These are phyloP conservation scores for Formica selysi DNA, from an alignment of 1,140 invertebrate genomes.

Conservation along the genomic window DNA sequence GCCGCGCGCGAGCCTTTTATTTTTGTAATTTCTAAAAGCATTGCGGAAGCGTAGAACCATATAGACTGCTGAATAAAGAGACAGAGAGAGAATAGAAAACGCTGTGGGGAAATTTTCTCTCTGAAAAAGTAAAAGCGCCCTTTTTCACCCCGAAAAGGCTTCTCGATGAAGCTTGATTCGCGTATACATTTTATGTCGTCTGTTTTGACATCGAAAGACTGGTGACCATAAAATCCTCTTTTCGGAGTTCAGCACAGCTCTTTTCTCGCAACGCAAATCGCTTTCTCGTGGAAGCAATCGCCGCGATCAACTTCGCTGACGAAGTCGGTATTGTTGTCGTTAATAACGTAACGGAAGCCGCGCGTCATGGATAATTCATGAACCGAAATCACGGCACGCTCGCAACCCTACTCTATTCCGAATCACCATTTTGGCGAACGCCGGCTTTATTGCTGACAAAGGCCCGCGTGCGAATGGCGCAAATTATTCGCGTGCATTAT, in stretches of 20 bases:
- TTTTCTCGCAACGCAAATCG: constrained; percentile 1
- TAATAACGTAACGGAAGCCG: constrained; percentile 32
- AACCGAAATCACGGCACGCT: constrained; percentile 21
- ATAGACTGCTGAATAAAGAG: background rate
- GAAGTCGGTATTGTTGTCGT: constrained; percentile 14
- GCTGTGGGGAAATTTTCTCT: background rate
- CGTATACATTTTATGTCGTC: background rate
- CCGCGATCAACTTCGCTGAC: background rate
- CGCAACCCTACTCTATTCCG: background rate
- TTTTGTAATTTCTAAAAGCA: constrained; percentile 41
- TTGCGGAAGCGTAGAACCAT: background rate
- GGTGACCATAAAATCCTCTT: background rate
- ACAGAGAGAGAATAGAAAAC: background rate
- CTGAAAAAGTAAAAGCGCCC: background rate
- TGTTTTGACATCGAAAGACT: background rate
- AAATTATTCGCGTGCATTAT: constrained; percentile 45
- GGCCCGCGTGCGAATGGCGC: background rate
- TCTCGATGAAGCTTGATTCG: background rate
- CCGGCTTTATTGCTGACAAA: constrained; percentile 30
- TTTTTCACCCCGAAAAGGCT: background rate
- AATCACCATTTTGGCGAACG: constrained; percentile 13
- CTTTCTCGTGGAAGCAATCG: background rate
- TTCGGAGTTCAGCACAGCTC: background rate
- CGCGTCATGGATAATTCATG: constrained; percentile 35
- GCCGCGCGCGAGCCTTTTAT: constrained; percentile 28